Percentiles rank a stretch among this genome's conserved stretches.
phyloP scores from a whole-genome alignment of 2,797 vertebrate genomes.

The Esox masquinongy region DNA sequence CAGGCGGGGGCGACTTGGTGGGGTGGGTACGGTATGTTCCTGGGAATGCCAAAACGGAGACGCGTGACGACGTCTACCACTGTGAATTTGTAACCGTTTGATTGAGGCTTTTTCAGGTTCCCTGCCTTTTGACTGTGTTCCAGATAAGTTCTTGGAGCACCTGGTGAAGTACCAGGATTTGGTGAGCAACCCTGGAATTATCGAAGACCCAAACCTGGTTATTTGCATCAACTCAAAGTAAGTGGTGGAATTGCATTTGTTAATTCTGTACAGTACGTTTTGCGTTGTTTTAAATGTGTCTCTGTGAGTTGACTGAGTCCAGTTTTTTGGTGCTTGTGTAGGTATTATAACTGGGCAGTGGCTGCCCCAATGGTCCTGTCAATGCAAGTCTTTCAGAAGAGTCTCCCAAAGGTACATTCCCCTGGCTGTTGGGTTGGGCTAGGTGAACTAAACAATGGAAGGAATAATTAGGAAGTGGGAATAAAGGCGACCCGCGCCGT shows the following conservation, averaged over 20 bases:
- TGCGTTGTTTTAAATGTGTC: not conserved
- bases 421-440: not conserved
- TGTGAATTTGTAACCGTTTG: conserved; percentile 7
- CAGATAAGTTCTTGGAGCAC: conserved; percentile 87
- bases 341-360: conserved; percentile 96
- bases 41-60: no score
- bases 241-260: not conserved
- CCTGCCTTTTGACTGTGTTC: conserved; percentile 20
- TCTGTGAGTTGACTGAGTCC: conserved; percentile 3
- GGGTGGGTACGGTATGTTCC: no score
- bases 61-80: no score
- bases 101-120: not conserved
- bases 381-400: conserved; percentile 90
- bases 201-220: conserved; percentile 91
- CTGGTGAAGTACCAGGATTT: conserved; percentile 88
- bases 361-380: conserved; percentile 94
- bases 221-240: conserved; percentile 91
- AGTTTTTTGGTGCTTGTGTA: conserved; percentile 51
- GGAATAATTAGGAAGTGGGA: not conserved
- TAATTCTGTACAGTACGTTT: no score
- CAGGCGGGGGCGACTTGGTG: no score
- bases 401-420: conserved; percentile 85
- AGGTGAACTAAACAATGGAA: not conserved
- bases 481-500: not conserved
- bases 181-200: conserved; percentile 84